Evolutionary conservation across 2,888 invertebrate species (phyloP).

Genomic region (Drosophila rubida): DNA sequence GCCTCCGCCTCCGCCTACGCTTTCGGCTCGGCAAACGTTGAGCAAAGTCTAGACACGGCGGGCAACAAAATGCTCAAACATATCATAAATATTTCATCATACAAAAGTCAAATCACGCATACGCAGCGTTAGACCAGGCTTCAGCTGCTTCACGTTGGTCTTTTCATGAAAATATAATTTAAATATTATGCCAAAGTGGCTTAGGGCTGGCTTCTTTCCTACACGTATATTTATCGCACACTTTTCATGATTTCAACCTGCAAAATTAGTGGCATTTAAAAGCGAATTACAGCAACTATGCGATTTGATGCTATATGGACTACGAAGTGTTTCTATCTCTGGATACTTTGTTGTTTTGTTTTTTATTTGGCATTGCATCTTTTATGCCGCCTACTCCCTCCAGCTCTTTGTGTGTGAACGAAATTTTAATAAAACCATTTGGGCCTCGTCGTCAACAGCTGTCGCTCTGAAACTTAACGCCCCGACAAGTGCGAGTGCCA

Average conservation of each 20-base stretch:
- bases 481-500: constrained; percentile 26
- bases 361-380: neutral
- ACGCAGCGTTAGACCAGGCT: constrained; percentile 26
- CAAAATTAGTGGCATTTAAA: neutral
- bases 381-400: neutral
- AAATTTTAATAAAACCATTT: constrained; percentile 56
- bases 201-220: neutral
- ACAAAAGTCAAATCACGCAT: constrained; percentile 31
- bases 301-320: neutral
- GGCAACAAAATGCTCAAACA: constrained; percentile 27
- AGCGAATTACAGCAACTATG: neutral
- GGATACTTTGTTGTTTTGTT: neutral
- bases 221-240: neutral
- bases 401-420: constrained; percentile 36
- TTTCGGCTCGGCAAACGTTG: constrained; percentile 24
- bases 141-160: neutral
- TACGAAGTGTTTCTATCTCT: neutral
- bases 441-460: constrained; percentile 21
- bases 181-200: neutral
- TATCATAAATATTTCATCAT: constrained; percentile 43
- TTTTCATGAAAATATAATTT: constrained; percentile 4
- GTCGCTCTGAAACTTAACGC: constrained; percentile 58
- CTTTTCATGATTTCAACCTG: neutral
- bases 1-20: neutral
- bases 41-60: constrained; percentile 47